Base-by-base conservation (phyloP, 2,888 invertebrate genomes). In the Thyatira batis region DNA sequence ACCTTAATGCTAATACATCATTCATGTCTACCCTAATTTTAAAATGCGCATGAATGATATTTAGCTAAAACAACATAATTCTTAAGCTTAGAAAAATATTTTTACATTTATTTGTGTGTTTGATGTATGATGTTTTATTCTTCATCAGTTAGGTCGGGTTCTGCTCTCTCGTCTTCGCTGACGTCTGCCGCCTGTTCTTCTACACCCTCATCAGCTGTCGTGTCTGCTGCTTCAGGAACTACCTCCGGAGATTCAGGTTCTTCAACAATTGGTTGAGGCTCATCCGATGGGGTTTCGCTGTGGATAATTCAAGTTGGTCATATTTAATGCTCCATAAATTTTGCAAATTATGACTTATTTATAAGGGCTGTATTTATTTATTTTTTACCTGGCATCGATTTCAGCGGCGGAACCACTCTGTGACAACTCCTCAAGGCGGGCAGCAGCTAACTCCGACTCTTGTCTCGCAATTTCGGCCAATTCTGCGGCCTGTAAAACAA, bases 391-490 rank as follows among this genome's bases (percentile, higher is more conserved):
- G 28, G 85, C 90, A 65, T 80, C 79, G 21, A 82, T 74, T 54
- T 89, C 89, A 50, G 82, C 85, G 53, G 87, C 81, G 49, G 91
- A 85, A 53, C 85, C 83, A 70, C 89, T 86, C 60, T 82, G 80
- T 61, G 84, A 83, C n/a, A 93, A 84, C 71, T 94, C 94, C 67
- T 93, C 93, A 39, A 93, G 89, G n/a, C 93, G 93, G 9, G 93
- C 90, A 57, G 94, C 94, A 20, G 93, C 93, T 55, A 94, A 79
- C 71, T 92, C 92, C 1, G 93, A 94, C 71, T 92, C 93, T 84
- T 87, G 93, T 80, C 87, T 91, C 4, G 94, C 94, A 44, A 94
- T 93, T 78, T 95, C 95, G 0, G 94, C 94, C 69, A 95, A 80
- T 82, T 95, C 95, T 48, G 94, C 95, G 60, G 95, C 95, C 92